A percentile compares a stretch with the other conserved stretches of the same genome.
Conservation (phyloP, 2,888 invertebrate species). For the Meteorus cinctellus region DNA sequence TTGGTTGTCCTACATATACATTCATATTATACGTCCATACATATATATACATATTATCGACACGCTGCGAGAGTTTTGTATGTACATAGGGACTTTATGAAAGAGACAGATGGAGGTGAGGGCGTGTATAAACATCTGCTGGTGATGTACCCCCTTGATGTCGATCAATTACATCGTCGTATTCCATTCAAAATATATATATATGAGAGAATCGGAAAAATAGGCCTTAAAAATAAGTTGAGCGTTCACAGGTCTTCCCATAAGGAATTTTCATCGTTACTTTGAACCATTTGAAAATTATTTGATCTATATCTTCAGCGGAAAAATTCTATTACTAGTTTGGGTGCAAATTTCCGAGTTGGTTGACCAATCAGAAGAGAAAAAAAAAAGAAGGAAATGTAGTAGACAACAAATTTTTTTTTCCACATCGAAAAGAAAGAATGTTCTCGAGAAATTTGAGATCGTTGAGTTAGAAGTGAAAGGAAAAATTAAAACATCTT, state of each 20-base stretch:
- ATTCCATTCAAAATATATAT: slow-evolving; percentile 45
- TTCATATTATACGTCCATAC: too few relatives aligned
- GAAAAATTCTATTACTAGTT: too few relatives aligned
- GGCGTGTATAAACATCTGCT: slow-evolving; percentile 66
- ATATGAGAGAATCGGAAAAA: not conserved
- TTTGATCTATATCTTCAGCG: not conserved
- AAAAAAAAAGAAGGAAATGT: not conserved
- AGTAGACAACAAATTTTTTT: not conserved
- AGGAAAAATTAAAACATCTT: not conserved
- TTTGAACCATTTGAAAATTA: too few relatives aligned
- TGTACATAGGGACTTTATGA: slow-evolving; percentile 53
- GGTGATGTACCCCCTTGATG: slow-evolving; percentile 64
- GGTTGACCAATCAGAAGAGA: not conserved
- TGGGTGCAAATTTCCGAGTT: too few relatives aligned
- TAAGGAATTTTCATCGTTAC: too few relatives aligned
- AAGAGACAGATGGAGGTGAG: slow-evolving; percentile 66
- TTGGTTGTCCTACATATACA: slow-evolving; percentile 38
- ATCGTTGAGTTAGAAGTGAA: not conserved
- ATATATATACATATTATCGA: slow-evolving; percentile 16
- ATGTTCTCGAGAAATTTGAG: not conserved
- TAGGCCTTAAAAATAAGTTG: not conserved
- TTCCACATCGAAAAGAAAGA: not conserved
- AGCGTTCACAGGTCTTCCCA: too few relatives aligned
- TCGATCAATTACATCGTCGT: slow-evolving; percentile 63
- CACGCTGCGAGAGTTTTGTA: slow-evolving; percentile 17